phyloP scores from a whole-genome alignment of 2,113 vertebrate species.

The Candoia aspera region DNA sequence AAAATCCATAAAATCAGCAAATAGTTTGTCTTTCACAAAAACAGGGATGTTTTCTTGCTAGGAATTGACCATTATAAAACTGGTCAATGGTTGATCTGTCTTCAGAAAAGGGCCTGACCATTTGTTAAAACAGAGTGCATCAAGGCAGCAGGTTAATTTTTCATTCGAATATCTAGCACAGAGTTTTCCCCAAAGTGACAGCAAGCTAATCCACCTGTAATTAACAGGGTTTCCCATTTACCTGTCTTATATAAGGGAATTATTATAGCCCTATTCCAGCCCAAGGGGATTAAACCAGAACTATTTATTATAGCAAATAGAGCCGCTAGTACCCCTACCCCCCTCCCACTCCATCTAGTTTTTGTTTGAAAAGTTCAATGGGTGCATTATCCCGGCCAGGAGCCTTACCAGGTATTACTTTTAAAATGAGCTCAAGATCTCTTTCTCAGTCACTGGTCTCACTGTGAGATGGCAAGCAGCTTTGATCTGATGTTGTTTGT shows the following conservation, averaged over 20 bases:
- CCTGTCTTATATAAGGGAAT: neutral
- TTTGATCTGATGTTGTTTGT: constrained; percentile 2
- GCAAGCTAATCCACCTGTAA: neutral
- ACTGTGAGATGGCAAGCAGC: neutral
- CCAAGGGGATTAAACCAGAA: neutral
- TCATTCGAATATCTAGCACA: neutral
- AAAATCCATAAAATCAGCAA: neutral
- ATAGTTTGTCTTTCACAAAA: neutral
- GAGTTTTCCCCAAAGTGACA: neutral
- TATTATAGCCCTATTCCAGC: neutral
- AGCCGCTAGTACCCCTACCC: neutral
- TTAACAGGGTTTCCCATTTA: neutral
- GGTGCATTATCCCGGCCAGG: neutral
- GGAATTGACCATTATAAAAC: neutral
- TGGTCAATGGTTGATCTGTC: neutral
- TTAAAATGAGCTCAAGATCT: neutral
- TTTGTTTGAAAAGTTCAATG: neutral
- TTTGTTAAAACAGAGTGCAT: neutral
- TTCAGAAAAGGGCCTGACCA: neutral
- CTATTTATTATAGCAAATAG: neutral
- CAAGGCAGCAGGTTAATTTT: neutral
- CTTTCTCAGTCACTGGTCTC: neutral
- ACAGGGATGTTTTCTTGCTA: neutral
- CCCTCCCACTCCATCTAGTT: neutral
- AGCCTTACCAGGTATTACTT: neutral